phyloP scores from a whole-genome alignment of 2,113 vertebrate species.

The Callorhinus ursinus region DNA sequence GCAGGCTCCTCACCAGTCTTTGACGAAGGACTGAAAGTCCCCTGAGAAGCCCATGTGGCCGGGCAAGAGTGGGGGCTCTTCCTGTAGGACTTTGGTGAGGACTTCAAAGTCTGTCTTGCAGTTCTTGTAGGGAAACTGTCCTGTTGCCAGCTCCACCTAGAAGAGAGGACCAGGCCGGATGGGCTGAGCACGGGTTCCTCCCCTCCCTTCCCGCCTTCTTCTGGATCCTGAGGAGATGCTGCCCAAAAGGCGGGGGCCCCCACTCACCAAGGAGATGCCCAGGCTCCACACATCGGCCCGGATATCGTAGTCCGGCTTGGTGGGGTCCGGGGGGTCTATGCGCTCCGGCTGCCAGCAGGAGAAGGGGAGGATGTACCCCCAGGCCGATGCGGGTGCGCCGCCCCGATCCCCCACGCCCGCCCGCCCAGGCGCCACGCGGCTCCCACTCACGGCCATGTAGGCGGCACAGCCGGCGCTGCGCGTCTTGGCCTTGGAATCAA shows the following conservation, averaged over 20 bases:
- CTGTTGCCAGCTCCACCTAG: conserved; percentile 96
- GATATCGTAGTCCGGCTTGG: conserved; percentile 97
- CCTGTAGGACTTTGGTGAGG: conserved; percentile 97
- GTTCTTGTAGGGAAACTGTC: conserved; percentile 97
- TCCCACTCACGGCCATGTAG: conserved; percentile 94
- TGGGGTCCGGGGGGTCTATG: conserved; percentile 96
- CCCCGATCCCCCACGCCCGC: rapidly evolving
- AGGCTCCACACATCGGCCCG: conserved; percentile 97
- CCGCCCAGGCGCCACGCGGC: rapidly evolving
- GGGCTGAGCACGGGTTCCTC: rapidly evolving
- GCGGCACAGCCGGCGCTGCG: conserved; percentile 95
- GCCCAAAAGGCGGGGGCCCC: background rate
- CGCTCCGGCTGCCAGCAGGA: conserved; percentile 91
- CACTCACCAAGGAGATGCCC: conserved; percentile 94
- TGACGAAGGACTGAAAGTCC: conserved; percentile 97
- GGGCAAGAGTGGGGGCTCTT: conserved; percentile 95
- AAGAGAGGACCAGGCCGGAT: background rate
- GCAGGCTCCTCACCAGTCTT: conserved; percentile 92
- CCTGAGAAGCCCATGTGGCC: conserved; percentile 95
- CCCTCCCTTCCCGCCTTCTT: too few species aligned
- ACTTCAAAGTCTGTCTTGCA: conserved; percentile 98
- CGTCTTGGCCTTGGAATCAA: conserved; percentile 96
- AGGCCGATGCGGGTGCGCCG: rapidly evolving
- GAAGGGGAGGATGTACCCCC: background rate
- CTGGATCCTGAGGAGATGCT: rapidly evolving